These are phyloP conservation scores for Sebastes diaconus DNA, from an alignment of 2,797 vertebrate species.

Conservation along the genomic window DNA sequence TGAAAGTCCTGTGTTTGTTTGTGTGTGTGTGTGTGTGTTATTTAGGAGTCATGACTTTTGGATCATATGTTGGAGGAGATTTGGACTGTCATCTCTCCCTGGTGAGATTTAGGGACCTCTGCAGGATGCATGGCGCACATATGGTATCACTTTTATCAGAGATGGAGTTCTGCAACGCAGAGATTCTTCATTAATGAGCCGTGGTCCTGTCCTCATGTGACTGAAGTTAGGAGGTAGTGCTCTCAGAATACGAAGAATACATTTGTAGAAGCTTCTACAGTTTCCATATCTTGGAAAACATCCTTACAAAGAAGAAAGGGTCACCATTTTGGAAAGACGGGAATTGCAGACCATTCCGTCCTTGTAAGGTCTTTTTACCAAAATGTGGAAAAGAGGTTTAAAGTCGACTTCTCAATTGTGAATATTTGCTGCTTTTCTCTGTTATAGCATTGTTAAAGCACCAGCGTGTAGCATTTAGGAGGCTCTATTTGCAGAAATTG, in stretches of 20 bases:
- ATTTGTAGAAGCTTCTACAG: background rate
- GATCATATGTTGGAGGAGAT: conserved; percentile 9
- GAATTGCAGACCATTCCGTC: background rate
- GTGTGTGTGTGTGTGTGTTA: background rate
- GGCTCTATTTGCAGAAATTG: too few species aligned
- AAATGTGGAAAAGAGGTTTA: background rate
- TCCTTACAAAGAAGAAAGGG: fast-evolving
- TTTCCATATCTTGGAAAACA: background rate
- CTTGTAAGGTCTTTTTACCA: background rate
- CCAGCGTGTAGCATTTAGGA: too few species aligned
- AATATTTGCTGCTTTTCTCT: too few species aligned
- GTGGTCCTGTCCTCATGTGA: conserved; percentile 10
- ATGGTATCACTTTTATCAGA: conserved; percentile 61
- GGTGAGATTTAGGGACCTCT: conserved; percentile 64
- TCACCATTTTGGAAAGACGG: background rate
- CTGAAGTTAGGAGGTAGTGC: background rate
- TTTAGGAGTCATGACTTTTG: conserved; percentile 1
- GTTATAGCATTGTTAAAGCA: too few species aligned
- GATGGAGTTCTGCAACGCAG: conserved; percentile 38
- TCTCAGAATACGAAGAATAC: background rate
- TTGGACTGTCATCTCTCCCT: conserved; percentile 45
- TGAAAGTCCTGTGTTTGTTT: background rate
- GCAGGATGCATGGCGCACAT: conserved; percentile 45
- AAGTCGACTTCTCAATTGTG: background rate
- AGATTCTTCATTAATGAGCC: conserved; percentile 63